Evolutionary conservation across 2,888 invertebrate species (phyloP).

Genomic region (Ariolimax columbianus): DNA sequence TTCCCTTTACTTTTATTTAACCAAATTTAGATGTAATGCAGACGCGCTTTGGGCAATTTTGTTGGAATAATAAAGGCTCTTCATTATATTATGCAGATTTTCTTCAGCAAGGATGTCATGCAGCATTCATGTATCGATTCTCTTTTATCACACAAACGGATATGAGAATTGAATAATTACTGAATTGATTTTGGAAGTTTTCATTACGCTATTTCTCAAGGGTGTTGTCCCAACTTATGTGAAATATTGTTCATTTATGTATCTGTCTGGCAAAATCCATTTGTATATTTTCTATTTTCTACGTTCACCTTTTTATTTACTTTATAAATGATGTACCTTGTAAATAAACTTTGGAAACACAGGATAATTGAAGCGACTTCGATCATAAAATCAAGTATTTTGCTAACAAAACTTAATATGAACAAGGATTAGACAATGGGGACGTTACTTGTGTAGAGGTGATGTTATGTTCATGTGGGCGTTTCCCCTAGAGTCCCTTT

Average conservation of each 20-base stretch:
- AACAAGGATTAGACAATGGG: no score
- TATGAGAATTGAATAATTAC: not conserved
- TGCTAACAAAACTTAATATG: no score
- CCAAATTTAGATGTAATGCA: not conserved
- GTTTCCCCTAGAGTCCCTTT: no score
- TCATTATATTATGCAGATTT: not conserved
- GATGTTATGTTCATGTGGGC: no score
- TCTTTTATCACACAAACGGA: not conserved
- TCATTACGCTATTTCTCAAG: not conserved
- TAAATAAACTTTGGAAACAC: no score
- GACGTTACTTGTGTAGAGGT: no score
- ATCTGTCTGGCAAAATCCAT: no score
- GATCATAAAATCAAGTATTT: no score
- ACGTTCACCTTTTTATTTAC: no score
- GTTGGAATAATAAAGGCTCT: not conserved
- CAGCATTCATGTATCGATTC: not conserved
- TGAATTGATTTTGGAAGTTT: not conserved
- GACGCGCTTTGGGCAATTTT: not conserved
- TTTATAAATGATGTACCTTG: no score
- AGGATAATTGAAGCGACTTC: no score
- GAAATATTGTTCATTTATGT: not conserved
- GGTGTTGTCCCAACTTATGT: not conserved
- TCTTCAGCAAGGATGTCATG: not conserved
- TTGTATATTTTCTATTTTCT: no score
- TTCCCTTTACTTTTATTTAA: not conserved